A percentile compares a stretch with the other conserved stretches of the same genome.
Evolutionary conservation across 1,140 invertebrate genomes (phyloP).

Genomic region (Drosophila guanche): DNA sequence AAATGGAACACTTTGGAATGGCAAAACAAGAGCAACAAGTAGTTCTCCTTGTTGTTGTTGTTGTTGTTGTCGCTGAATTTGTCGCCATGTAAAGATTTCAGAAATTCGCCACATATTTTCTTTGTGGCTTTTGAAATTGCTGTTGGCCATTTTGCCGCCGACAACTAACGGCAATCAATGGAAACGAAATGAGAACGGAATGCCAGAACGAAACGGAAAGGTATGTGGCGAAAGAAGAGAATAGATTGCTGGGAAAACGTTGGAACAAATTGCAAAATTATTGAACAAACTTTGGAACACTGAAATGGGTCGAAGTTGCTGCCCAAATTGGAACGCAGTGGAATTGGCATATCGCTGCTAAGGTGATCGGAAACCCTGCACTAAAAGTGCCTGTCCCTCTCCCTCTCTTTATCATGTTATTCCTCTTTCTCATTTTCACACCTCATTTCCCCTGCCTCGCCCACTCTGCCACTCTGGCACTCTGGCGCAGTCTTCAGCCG

Average conservation of each 20-base stretch:
- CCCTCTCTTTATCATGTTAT: no score
- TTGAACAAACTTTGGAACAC: no score
- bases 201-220: constrained; percentile 36
- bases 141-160: constrained; percentile 18
- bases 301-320: no score
- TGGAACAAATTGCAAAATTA: constrained; percentile 2
- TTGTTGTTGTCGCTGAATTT: constrained; percentile 25
- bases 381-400: no score
- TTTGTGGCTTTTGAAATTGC: constrained; percentile 61
- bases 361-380: no score
- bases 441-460: neutral
- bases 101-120: constrained; percentile 63
- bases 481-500: no score
- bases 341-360: no score
- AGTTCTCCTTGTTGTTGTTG: neutral
- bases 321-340: no score
- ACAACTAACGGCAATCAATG: constrained; percentile 38
- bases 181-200: constrained; percentile 44
- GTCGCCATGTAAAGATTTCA: constrained; percentile 51
- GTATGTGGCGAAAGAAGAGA: constrained; percentile 3
- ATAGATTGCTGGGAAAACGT: neutral
- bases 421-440: no score
- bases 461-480: neutral
- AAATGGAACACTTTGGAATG: constrained; percentile 46
- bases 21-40: neutral